Base-by-base conservation (phyloP, 2,113 vertebrate species). In the Cyanoramphus novaezelandiae region DNA sequence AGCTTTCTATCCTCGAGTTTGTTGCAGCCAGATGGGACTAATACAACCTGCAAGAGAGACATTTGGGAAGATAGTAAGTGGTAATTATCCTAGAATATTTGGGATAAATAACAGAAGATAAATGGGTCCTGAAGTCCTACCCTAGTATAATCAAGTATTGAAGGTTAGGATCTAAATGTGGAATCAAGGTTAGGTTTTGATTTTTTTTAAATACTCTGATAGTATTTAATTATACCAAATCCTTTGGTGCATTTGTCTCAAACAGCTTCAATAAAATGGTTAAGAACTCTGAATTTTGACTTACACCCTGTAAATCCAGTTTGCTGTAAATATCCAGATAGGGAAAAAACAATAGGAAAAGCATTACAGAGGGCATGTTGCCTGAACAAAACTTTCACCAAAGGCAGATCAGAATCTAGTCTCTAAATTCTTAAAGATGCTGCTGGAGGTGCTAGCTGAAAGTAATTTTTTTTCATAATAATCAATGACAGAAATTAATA, bases 121-220 rank as follows among this genome's bases (percentile, higher is more conserved):
- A 37, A 62, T 2, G 4, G 24, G 17, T 11, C 23, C 18, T 37
- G 55, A 55, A 74, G 24, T 49, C 10, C 13, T 53, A 24, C 3
- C 4, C 7, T 60, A n/a, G 3, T 23, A 33, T 13, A 29, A 78
- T 16, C 5, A 74, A 41, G 24, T 37, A 46, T 4, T 82, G 46
- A 79, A 23, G 25, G 16, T 37, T 2, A 60, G 8, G 13, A 68
- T 59, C n/a, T 77, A 78, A 81, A 81, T 23, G 2, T 37, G 15
- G 77, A 87, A 86, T 13, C 7, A 87, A 87, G 15, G 5, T 85
- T 71, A 21, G 25, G 7, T 24, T 68, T 7, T 15, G 24, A 19
- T 24, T 10, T 29, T 47, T 47, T 29, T 23, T 14, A 6, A 7
- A 2, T 23, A 59, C 7, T 8, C 20, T 7, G 1, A 3, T 8